These are phyloP conservation scores for Alethe diademata DNA, from an alignment of 2,113 vertebrate genomes.

Conservation along the genomic window DNA sequence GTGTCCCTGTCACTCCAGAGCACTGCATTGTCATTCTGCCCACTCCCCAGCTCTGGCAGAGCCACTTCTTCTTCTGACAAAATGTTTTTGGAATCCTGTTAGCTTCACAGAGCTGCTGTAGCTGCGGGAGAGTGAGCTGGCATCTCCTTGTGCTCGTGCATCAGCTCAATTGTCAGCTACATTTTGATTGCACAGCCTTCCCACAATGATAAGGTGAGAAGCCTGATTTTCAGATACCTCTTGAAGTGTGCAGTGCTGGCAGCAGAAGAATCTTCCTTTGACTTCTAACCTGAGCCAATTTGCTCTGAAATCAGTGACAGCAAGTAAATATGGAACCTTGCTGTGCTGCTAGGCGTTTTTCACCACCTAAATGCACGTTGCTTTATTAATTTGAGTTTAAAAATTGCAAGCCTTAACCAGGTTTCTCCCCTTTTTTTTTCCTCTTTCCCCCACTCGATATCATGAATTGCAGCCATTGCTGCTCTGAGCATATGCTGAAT, in stretches of 20 bases:
- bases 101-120: slow-evolving; percentile 37
- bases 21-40: slow-evolving; percentile 31
- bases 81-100: slow-evolving; percentile 64
- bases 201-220: slow-evolving; percentile 64
- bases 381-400: slow-evolving; percentile 5
- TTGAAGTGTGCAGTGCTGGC: slow-evolving; percentile 58
- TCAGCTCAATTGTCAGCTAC: slow-evolving; percentile 63
- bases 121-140: slow-evolving; percentile 48
- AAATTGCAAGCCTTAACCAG: background rate
- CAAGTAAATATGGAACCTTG: slow-evolving; percentile 55
- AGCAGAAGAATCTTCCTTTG: slow-evolving; percentile 62
- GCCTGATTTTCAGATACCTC: slow-evolving; percentile 54
- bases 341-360: slow-evolving; percentile 40
- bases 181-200: slow-evolving; percentile 63
- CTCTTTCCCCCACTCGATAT: background rate
- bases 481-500: background rate
- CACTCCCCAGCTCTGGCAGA: slow-evolving; percentile 42
- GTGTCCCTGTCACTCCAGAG: background rate
- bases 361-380: background rate
- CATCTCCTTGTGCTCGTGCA: slow-evolving; percentile 46
- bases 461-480: background rate
- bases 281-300: slow-evolving; percentile 61
- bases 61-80: slow-evolving; percentile 67
- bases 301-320: slow-evolving; percentile 53
- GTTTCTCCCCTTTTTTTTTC: background rate